Conservation (phyloP, 2,113 vertebrate species). For the Xenopus laevis region DNA sequence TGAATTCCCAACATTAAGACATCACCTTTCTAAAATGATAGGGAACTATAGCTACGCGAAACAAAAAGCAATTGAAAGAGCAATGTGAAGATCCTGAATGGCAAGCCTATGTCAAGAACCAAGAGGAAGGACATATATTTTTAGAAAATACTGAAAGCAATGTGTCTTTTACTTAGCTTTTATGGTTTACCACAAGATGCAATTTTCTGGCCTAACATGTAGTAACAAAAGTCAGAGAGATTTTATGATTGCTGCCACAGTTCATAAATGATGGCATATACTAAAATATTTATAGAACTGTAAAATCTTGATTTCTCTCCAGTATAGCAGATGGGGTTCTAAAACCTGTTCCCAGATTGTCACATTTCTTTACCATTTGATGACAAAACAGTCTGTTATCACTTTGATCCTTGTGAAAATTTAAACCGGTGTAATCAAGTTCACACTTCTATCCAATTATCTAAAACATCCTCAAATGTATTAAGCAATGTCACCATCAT, state of each 20-base stretch:
- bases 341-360: slow-evolving; percentile 74
- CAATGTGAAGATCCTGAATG: slow-evolving; percentile 69
- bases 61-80: slow-evolving; percentile 61
- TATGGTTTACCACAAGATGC: slow-evolving; percentile 84
- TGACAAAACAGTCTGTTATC: slow-evolving; percentile 69
- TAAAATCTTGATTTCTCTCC: slow-evolving; percentile 85
- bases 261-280: slow-evolving; percentile 84
- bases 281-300: slow-evolving; percentile 88
- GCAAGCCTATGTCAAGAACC: slow-evolving; percentile 70
- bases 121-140: slow-evolving; percentile 76
- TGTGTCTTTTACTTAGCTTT: slow-evolving; percentile 81
- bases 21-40: slow-evolving; percentile 66
- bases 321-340: slow-evolving; percentile 78
- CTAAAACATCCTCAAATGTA: slow-evolving; percentile 50
- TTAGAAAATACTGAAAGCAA: slow-evolving; percentile 82
- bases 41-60: slow-evolving; percentile 64
- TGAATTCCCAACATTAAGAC: slow-evolving; percentile 73
- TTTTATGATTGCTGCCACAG: slow-evolving; percentile 85
- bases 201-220: slow-evolving; percentile 84
- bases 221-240: slow-evolving; percentile 82
- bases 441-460: slow-evolving; percentile 59
- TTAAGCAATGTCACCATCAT: slow-evolving; percentile 48
- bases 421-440: slow-evolving; percentile 63
- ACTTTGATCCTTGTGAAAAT: slow-evolving; percentile 58
- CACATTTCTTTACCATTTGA: slow-evolving; percentile 76